phyloP scores from a whole-genome alignment of 2,888 invertebrate species.

The Caenorhabditis sulstoni region DNA sequence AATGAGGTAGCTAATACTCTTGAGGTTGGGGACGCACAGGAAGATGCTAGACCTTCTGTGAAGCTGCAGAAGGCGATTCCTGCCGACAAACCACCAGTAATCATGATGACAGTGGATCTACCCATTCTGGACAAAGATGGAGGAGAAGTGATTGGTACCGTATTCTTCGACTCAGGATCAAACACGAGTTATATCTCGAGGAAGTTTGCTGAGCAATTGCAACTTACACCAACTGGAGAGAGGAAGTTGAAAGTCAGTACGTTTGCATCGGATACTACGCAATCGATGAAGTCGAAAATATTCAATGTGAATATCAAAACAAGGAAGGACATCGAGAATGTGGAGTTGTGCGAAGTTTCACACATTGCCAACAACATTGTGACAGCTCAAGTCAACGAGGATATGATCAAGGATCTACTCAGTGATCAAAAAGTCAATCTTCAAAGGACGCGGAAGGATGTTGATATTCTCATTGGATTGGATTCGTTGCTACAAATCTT shows the following conservation, averaged over 20 bases:
- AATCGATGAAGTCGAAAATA: not conserved
- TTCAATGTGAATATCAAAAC: not conserved
- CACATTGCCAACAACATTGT: constrained; percentile 7
- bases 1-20: too few relatives aligned
- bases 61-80: too few relatives aligned
- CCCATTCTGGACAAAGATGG: not conserved
- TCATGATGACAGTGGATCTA: constrained; percentile 17
- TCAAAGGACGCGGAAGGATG: not conserved
- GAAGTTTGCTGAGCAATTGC: constrained; percentile 1
- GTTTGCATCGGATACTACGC: not conserved
- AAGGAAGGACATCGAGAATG: not conserved
- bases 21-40: too few relatives aligned
- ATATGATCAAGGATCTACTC: not conserved
- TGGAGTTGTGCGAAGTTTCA: not conserved
- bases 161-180: constrained; percentile 30
- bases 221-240: not conserved
- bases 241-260: not conserved
- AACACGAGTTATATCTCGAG: not conserved
- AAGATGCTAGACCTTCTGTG: too few relatives aligned
- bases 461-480: constrained; percentile 25
- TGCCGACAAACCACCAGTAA: not conserved
- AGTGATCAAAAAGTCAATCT: not conserved
- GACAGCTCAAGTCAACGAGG: not conserved
- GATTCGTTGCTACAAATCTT: constrained; percentile 13
- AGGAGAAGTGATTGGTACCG: not conserved